Evolutionary conservation across 2,888 invertebrate genomes (phyloP), one percentile per base, ranked within the genome.

Genomic region (Pyrrhosoma nymphula): DNA sequence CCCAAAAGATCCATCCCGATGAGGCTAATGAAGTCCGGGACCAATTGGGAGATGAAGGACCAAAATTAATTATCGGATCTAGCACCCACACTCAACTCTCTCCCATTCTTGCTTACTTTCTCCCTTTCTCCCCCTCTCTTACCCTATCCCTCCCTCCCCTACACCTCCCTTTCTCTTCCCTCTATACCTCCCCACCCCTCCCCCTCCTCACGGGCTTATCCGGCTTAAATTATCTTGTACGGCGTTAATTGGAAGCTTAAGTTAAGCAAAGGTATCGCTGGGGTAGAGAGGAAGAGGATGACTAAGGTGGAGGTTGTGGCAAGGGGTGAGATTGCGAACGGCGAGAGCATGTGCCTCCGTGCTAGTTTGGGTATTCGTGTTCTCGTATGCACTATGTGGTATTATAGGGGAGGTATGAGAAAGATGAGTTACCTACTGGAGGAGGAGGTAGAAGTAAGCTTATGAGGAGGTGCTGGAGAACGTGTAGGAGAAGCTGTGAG

Each of bases 1-100:
- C 55, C 55, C 55, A 88, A 88, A 88, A 89, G 89, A 89, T 89
- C 89, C 89, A 55, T 89, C n/a, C 89, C 89, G 89, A 89, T 89
- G 91, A 63, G 39, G 91, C 91, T 91, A 91, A 91, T 91, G 91
- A 91, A 91, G 91, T 91, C 91, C 91, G 63, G 39, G 55, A 89
- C 55, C 89, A 89, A 88, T 91, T 63, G 63, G 63, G 91, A 91
- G 91, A 91, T 91, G 91, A 69, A 91, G 91, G 91, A 91, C 91
- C 91, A 69, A 91, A 91, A 91, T 91, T 91, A 91, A 91, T 91
- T 63, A 91, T 91, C 91, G 91, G 91, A 91, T 91, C 91, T 60
- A 89, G 89, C 89, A 89, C 55, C 89, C 88, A 39, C 88, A 1
- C 88, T 18, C 88, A 20, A 4, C 88, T 20, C 69, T 69, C 69